Percentiles rank a stretch among this genome's conserved stretches.
phyloP scores from a whole-genome alignment of 2,797 vertebrate species.

The Champsocephalus gunnari region DNA sequence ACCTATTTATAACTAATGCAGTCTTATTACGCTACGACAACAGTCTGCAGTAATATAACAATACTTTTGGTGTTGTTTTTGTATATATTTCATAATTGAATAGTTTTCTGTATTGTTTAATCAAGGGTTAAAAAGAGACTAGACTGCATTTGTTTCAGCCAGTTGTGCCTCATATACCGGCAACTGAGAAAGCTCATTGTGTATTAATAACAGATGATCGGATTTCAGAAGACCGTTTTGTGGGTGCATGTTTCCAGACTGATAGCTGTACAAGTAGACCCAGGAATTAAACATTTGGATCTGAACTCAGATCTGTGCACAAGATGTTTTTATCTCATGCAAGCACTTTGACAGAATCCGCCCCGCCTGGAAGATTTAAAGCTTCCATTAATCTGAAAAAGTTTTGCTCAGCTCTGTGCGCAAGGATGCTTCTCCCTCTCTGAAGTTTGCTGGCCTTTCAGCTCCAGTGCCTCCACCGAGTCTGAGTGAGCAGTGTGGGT shows the following conservation, averaged over 20 bases:
- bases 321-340: constrained; percentile 20
- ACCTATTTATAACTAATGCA: not conserved
- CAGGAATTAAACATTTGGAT: constrained; percentile 8
- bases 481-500: constrained; percentile 14
- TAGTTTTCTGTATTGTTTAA: no score
- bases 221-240: not conserved
- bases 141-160: not conserved
- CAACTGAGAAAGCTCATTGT: not conserved
- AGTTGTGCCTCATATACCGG: not conserved
- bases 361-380: constrained; percentile 34
- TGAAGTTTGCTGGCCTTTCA: constrained; percentile 17
- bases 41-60: not conserved
- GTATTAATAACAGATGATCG: not conserved
- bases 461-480: constrained; percentile 1
- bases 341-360: constrained; percentile 13
- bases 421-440: constrained; percentile 2
- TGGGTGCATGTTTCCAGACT: not conserved
- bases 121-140: no score
- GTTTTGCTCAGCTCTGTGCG: constrained; percentile 15
- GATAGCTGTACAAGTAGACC: not conserved
- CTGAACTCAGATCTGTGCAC: constrained; percentile 12
- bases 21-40: not conserved
- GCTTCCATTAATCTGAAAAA: constrained; percentile 14
- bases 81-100: no score
- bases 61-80: not conserved